phyloP scores from a whole-genome alignment of 2,113 vertebrate genomes.

The Saguinus imperator region DNA sequence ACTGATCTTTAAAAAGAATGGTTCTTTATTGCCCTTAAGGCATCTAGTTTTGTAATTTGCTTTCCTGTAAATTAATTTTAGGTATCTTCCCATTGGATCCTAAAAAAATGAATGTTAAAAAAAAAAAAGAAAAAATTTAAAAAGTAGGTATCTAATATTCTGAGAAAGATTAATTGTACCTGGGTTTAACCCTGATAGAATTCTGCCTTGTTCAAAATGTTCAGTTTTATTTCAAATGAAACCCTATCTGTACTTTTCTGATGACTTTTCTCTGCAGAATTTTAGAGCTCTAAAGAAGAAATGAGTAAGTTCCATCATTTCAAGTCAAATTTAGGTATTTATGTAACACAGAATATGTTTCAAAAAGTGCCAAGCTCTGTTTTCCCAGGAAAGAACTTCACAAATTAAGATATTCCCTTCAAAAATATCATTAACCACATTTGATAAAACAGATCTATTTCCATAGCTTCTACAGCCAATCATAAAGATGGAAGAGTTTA shows the following conservation, averaged over 20 bases:
- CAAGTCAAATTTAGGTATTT: constrained; percentile 37
- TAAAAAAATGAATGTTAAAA: too few species aligned
- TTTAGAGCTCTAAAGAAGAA: neutral
- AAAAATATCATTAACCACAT: neutral
- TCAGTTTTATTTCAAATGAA: constrained; percentile 48
- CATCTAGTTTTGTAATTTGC: constrained; percentile 24
- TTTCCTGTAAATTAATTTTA: constrained; percentile 10
- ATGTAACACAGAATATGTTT: neutral
- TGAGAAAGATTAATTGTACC: constrained; percentile 13
- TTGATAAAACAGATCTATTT: neutral
- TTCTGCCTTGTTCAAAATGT: neutral
- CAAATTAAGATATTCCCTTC: neutral
- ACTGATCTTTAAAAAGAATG: neutral
- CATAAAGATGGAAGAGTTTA: neutral
- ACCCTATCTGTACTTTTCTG: neutral
- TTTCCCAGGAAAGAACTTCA: neutral
- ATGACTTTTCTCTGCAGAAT: constrained; percentile 37
- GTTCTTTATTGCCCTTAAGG: constrained; percentile 14
- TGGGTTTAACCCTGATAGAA: neutral
- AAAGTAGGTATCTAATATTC: neutral
- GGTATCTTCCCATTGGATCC: too few species aligned
- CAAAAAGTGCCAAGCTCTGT: neutral
- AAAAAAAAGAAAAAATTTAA: too few species aligned
- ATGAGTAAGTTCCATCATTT: neutral
- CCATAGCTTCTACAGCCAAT: neutral